phyloP scores from a whole-genome alignment of 2,113 vertebrate genomes.

The Steatornis caripensis region DNA sequence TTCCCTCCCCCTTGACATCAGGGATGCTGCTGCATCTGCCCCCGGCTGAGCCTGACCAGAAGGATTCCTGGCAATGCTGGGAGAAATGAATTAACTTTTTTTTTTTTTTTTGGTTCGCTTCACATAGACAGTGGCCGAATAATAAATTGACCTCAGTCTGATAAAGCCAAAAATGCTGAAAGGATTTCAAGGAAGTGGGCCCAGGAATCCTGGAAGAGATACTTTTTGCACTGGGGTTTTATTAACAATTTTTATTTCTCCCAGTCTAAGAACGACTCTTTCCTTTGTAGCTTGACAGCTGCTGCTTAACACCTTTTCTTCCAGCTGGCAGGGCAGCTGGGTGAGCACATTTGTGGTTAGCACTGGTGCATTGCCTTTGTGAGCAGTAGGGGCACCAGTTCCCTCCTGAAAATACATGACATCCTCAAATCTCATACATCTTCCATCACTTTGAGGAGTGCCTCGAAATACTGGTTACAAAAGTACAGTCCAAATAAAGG shows the following conservation, averaged over 20 bases:
- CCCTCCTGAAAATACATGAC: neutral
- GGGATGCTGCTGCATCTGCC: neutral
- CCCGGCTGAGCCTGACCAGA: neutral
- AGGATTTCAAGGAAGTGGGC: slow-evolving; percentile 43
- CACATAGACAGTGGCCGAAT: neutral
- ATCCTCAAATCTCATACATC: neutral
- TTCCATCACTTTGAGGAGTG: slow-evolving; percentile 2
- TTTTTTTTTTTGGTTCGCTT: neutral
- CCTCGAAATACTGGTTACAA: neutral
- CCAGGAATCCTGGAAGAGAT: neutral
- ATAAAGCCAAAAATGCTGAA: slow-evolving; percentile 14
- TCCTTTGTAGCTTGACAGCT: slow-evolving; percentile 41
- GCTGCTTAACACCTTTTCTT: slow-evolving; percentile 49
- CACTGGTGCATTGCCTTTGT: neutral
- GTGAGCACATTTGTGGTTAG: neutral
- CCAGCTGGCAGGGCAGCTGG: slow-evolving; percentile 29
- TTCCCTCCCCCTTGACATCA: neutral
- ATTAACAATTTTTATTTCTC: slow-evolving; percentile 35
- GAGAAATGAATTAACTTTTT: slow-evolving; percentile 32
- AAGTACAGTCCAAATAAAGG: neutral
- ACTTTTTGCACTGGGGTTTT: neutral
- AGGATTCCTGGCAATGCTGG: slow-evolving; percentile 27
- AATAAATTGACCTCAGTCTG: neutral
- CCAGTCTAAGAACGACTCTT: neutral
- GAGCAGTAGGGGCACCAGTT: neutral